Evolutionary conservation across 2,113 vertebrate genomes (phyloP).

Genomic region (Psammodynastes pulverulentus): DNA sequence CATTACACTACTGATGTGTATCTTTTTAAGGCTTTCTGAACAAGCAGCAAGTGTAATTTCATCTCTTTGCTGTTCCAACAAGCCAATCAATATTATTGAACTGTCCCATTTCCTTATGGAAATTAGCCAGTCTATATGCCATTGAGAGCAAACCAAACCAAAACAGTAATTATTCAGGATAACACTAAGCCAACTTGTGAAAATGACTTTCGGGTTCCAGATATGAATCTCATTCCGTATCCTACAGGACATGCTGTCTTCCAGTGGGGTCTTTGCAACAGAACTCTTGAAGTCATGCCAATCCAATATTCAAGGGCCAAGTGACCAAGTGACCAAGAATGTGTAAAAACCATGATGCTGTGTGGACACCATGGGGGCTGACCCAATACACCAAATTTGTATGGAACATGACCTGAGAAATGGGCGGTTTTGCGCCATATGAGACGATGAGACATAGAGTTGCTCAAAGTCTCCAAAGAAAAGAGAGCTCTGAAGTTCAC

Average conservation of each 20-base stretch:
- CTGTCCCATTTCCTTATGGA: background rate
- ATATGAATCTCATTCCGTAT: background rate
- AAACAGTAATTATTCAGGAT: background rate
- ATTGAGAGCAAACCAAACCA: background rate
- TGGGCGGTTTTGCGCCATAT: constrained; percentile 90
- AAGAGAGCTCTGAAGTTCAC: constrained; percentile 96
- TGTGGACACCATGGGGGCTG: constrained; percentile 66
- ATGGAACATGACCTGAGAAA: constrained; percentile 91
- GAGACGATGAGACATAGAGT: constrained; percentile 91
- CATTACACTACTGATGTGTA: background rate
- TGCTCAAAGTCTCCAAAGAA: constrained; percentile 96
- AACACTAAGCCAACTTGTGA: background rate
- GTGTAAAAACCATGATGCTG: background rate
- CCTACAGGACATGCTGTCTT: background rate
- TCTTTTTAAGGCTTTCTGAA: background rate
- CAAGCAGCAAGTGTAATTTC: background rate
- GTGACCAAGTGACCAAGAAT: background rate
- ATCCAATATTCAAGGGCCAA: background rate
- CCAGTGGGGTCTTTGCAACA: background rate
- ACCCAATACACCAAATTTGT: constrained; percentile 97
- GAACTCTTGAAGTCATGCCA: background rate
- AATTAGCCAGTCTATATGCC: background rate
- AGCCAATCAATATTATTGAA: background rate
- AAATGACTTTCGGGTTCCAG: background rate
- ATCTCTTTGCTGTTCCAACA: background rate